Evolutionary conservation across 2,797 vertebrate genomes (phyloP), one percentile per base, ranked within the genome.

Genomic region (Rhinella marina): DNA sequence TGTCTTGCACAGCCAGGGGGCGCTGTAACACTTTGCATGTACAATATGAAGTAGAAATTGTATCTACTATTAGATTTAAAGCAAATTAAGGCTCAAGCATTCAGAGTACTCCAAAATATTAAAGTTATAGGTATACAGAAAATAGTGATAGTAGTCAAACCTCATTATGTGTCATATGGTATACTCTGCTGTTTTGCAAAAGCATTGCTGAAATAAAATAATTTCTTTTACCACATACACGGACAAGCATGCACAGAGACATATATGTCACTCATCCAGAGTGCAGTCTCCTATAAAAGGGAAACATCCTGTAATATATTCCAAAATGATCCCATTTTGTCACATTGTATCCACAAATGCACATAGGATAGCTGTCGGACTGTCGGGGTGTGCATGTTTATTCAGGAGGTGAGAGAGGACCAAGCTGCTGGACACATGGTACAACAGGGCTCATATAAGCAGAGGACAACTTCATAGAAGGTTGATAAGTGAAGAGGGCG

Each of bases 11-110:
- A 78, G 78, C 68, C 29, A 82, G 88, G 68, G 80, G 88, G 88
- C 23, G 25, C 68, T 89, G 59, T 82, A 70, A 70, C 48, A 61
- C 79, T 86, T 86, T 75, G 29, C 4, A 87, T 81, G 59, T 57
- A 3, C 52, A 61, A 5, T 12, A 11, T 17, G 0, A 29, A 29
- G 3, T 7, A 0, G 1, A 54, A 75, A 21, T 48, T 7, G 2
- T 73, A 41, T 19, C 0, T 50, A 8, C n/a, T 16, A n/a, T 57
- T n/a, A 29, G 3, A 50, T 52, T 50, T 19, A 57, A 56, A 54
- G 14, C 75, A 77, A 14, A 16, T n/a, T 7, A 14, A 78, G 8
- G 14, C 29, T 23, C 21, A 23, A 21, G 48, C 12, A 12, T 56
- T 23, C 19, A 75, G 41, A 21, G 11, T 50, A 41, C 21, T 21